Evolutionary conservation across 2,113 vertebrate genomes (phyloP).

Genomic region (Turdus rufiventris): DNA sequence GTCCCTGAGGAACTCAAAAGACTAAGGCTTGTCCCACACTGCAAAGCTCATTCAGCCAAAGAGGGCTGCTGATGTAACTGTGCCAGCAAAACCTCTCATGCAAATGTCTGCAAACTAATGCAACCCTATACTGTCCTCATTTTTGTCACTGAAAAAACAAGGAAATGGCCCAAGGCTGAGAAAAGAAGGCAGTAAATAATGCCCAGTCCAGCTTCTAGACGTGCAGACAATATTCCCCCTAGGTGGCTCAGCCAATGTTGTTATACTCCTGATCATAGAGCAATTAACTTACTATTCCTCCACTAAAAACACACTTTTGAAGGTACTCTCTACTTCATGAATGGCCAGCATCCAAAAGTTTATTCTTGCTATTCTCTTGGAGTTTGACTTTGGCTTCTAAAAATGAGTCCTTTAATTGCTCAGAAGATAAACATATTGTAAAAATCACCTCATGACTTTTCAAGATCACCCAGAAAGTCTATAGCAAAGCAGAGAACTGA

Average conservation of each 20-base stretch:
- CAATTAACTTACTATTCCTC: not conserved
- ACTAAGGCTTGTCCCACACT: not conserved
- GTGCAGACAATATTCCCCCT: not conserved
- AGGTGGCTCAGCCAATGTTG: not conserved
- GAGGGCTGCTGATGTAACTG: not conserved
- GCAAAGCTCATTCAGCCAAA: not conserved
- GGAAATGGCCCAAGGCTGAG: not conserved
- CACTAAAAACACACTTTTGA: not conserved
- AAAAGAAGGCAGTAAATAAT: not conserved
- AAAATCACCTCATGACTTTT: not conserved
- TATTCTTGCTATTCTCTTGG: not conserved
- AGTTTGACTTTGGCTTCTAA: not conserved
- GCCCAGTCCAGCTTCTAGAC: not conserved
- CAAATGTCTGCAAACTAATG: not conserved
- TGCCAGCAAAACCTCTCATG: not conserved
- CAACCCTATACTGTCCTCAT: not conserved
- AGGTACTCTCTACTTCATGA: not conserved
- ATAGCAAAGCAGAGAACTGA: not conserved
- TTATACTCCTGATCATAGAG: not conserved
- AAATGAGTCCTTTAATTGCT: not conserved
- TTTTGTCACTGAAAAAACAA: not conserved
- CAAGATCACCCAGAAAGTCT: not conserved
- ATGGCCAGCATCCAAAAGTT: not conserved
- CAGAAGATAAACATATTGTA: not conserved
- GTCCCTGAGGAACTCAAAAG: not conserved